phyloP scores from a whole-genome alignment of 1,140 invertebrate species.

The Nephila pilipes region DNA sequence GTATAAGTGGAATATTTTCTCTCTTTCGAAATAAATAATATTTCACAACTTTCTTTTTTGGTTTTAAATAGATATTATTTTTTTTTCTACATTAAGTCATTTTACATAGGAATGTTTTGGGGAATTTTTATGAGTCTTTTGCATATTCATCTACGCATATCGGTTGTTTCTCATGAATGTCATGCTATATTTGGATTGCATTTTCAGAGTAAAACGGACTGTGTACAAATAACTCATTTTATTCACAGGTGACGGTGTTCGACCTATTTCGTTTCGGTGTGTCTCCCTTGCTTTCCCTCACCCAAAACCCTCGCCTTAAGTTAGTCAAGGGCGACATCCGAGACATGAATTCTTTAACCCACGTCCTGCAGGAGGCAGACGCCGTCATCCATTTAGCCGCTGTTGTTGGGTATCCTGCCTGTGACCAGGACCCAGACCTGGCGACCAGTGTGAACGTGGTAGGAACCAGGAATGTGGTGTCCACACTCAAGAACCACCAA shows the following conservation, averaged over 20 bases:
- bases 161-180: too few species aligned
- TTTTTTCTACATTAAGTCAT: too few species aligned
- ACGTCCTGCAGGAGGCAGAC: slow-evolving; percentile 76
- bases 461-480: slow-evolving; percentile 77
- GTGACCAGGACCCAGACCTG: slow-evolving; percentile 78
- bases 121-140: too few species aligned
- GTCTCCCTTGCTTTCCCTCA: slow-evolving; percentile 75
- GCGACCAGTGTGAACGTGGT: slow-evolving; percentile 77
- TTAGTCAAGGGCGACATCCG: slow-evolving; percentile 79
- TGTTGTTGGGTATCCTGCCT: slow-evolving; percentile 80
- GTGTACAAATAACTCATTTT: background rate
- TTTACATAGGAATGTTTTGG: too few species aligned
- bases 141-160: too few species aligned
- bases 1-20: too few species aligned
- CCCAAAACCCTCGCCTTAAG: slow-evolving; percentile 69
- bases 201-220: too few species aligned
- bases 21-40: too few species aligned
- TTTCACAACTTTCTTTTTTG: too few species aligned
- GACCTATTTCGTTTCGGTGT: slow-evolving; percentile 79
- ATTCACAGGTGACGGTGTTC: slow-evolving; percentile 78
- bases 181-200: background rate
- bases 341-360: slow-evolving; percentile 66
- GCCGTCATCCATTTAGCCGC: slow-evolving; percentile 79
- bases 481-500: slow-evolving; percentile 77
- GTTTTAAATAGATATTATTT: too few species aligned